Evolutionary conservation across 2,888 invertebrate species (phyloP).

Genomic region (Xylota sylvarum): DNA sequence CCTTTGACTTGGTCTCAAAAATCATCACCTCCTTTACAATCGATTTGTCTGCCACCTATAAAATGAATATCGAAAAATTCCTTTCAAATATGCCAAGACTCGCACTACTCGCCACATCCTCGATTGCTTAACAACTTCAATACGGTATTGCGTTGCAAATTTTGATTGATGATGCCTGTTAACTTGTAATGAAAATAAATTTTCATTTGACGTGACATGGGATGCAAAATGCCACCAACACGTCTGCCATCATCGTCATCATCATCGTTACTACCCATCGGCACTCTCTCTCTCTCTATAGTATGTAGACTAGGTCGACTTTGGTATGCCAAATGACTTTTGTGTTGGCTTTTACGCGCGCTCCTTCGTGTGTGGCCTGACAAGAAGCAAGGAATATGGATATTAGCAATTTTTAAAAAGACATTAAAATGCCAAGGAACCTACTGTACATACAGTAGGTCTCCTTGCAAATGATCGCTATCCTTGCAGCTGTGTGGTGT

Average conservation of each 20-base stretch:
- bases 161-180: conserved; percentile 71
- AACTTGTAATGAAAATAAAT: conserved; percentile 71
- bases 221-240: conserved; percentile 55
- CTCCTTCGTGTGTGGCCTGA: conserved; percentile 56
- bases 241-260: conserved; percentile 36
- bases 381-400: conserved; percentile 65
- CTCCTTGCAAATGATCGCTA: conserved; percentile 10
- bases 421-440: conserved; percentile 71
- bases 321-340: conserved; percentile 38
- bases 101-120: neutral
- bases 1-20: neutral
- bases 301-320: conserved; percentile 24
- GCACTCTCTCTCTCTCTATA: conserved; percentile 17
- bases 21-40: neutral
- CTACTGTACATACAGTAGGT: neutral
- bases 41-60: conserved; percentile 11
- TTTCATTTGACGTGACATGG: conserved; percentile 73
- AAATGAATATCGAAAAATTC: conserved; percentile 14
- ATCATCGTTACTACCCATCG: conserved; percentile 44
- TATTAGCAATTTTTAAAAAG: conserved; percentile 76
- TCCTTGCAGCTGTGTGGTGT: conserved; percentile 24
- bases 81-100: neutral
- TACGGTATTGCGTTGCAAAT: conserved; percentile 66
- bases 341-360: conserved; percentile 52
- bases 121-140: conserved; percentile 7